Evolutionary conservation across 2,113 vertebrate species (phyloP).

Genomic region (Pantherophis guttatus): DNA sequence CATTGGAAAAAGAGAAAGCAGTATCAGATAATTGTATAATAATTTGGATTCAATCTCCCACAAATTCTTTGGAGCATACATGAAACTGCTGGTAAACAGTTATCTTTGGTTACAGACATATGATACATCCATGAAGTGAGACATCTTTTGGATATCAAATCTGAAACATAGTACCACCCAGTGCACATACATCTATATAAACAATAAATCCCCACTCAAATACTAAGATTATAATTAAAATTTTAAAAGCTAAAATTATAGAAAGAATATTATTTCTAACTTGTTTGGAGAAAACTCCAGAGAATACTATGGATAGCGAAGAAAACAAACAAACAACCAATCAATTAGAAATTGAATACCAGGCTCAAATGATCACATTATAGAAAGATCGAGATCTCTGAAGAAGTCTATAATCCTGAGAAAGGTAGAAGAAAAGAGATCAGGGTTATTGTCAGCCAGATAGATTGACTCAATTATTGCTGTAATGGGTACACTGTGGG

Average conservation of each 20-base stretch:
- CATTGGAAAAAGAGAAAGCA: neutral
- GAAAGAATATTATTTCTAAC: neutral
- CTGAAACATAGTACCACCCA: neutral
- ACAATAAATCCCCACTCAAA: neutral
- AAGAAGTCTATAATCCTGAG: neutral
- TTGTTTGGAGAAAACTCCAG: neutral
- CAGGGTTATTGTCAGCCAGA: neutral
- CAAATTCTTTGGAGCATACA: neutral
- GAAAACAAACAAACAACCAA: neutral
- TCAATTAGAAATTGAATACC: neutral
- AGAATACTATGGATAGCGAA: neutral
- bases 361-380: neutral
- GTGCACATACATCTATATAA: neutral
- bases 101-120: neutral
- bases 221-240: neutral
- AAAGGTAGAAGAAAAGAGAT: neutral
- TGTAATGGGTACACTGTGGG: neutral
- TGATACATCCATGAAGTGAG: neutral
- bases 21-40: neutral
- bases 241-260: neutral
- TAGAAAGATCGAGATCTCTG: neutral
- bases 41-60: neutral
- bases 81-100: neutral
- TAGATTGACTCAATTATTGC: neutral
- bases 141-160: neutral